Evolutionary conservation across 2,113 vertebrate species (phyloP).

Genomic region (Sprattus sprattus): DNA sequence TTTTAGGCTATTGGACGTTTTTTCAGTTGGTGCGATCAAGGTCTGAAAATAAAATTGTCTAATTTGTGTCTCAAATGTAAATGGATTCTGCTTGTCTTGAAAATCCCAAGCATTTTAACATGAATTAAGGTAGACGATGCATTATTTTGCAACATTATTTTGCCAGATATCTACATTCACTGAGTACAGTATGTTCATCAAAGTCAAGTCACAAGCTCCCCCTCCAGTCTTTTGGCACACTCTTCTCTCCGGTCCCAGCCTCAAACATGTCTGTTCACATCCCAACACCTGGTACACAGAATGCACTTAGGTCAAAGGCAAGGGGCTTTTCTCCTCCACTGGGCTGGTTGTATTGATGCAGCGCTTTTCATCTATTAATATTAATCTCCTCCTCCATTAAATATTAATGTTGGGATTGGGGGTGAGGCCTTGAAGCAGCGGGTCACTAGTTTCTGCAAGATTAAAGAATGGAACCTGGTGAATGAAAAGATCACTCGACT

Average conservation of each 20-base stretch:
- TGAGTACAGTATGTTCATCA: background rate
- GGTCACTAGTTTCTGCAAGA: constrained; percentile 27
- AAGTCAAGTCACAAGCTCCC: background rate
- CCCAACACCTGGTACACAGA: constrained; percentile 26
- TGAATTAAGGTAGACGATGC: background rate
- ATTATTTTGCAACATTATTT: background rate
- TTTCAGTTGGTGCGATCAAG: background rate
- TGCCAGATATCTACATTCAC: background rate
- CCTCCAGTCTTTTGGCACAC: background rate
- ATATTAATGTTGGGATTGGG: constrained; percentile 21
- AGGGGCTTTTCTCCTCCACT: constrained; percentile 15
- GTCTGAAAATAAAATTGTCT: background rate
- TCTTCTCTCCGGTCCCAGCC: background rate
- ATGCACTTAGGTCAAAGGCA: constrained; percentile 22
- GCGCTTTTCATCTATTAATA: constrained; percentile 37
- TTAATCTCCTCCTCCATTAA: constrained; percentile 43
- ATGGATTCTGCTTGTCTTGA: background rate
- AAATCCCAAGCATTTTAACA: background rate
- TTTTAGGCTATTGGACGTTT: background rate
- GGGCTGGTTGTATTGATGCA: constrained; percentile 30
- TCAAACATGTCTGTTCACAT: background rate
- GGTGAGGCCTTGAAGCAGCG: constrained; percentile 10
- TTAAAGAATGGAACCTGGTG: constrained; percentile 16
- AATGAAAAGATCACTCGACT: constrained; percentile 15
- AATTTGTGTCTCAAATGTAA: background rate